Evolutionary conservation across 2,113 vertebrate species (phyloP), one percentile per base, ranked within the genome.

Genomic region (Todiramphus saurophagus): DNA sequence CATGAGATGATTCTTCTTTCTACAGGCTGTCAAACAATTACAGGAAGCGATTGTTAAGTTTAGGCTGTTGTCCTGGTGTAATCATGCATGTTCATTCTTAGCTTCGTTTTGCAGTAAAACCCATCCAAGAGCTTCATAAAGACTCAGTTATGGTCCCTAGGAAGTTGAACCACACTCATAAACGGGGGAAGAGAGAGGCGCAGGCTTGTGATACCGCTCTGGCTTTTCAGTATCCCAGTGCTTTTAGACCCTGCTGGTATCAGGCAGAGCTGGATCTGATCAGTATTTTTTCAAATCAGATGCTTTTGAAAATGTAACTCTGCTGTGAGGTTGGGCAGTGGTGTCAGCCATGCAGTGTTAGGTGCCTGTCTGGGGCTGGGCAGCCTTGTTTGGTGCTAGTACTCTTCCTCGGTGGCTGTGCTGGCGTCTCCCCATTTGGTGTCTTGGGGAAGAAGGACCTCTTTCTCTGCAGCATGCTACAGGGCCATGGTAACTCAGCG

Each of bases 1-100:
- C 94, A 75, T 55, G 85, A 70, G 94, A 64, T 59, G 76, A 85
- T 96, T 94, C 78, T 88, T 69, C 1, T 2, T 30, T 78, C 90
- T 82, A 37, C 72, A 28, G 82, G 89, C 90, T 60, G 90, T 79
- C 41, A 35, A 72, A 97, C 96, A 97, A 97, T 97, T 94, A 23
- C 90, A 96, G 97, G 97, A 97, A 97, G 96, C 1, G 41, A 93
- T 97, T 97, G 93, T 96, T 94, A 94, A 89, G 82, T 84, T 76
- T 44, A 70, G 68, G 70, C 90, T 72, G 83, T 90, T 96, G 94
- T 97, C 89, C 85, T 20, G 41, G 43, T 59, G 72, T 91, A 95
- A 97, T 96, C 18, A 30, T 88, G 89, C 67, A 5, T 93, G 87
- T 85, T 91, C 82, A 70, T 91, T 95, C 83, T 62, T 93, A 76